Percentiles rank a stretch among this genome's conserved stretches.
Conservation (phyloP, 1,140 invertebrate genomes). For the Nephotettix cincticeps region DNA sequence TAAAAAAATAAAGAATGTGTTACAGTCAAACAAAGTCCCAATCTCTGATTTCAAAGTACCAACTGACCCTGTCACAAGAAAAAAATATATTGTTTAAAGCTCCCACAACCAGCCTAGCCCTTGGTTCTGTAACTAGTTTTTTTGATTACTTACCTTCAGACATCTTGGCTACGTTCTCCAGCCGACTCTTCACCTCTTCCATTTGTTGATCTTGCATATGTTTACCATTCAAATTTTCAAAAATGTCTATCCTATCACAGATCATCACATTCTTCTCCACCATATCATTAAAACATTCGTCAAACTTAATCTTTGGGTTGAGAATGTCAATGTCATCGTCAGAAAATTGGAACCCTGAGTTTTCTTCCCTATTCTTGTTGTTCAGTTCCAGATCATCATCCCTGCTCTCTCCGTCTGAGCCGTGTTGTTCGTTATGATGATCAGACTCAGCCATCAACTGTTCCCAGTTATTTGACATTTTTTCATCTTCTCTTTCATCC, state of each 20-base stretch:
- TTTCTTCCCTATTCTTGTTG: slow-evolving; percentile 11
- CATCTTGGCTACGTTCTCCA: slow-evolving; percentile 37
- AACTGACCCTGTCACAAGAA: too few species aligned
- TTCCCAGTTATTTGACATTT: slow-evolving; percentile 28
- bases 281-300: background rate
- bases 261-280: background rate
- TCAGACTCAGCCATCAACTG: slow-evolving; percentile 21
- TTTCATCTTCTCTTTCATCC: slow-evolving; percentile 21
- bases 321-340: background rate
- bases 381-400: background rate
- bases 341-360: background rate
- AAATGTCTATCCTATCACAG: slow-evolving; percentile 6
- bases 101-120: too few species aligned
- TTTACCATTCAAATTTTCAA: background rate
- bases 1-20: too few species aligned
- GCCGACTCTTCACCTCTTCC: slow-evolving; percentile 38
- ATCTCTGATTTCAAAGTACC: too few species aligned
- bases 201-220: slow-evolving; percentile 34
- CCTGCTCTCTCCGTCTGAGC: background rate
- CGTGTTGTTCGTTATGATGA: background rate
- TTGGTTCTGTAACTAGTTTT: too few species aligned
- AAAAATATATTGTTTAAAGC: too few species aligned
- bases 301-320: slow-evolving; percentile 3
- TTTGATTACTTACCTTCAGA: slow-evolving; percentile 16
- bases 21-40: too few species aligned